These are phyloP conservation scores for Rhizomys pruinosus DNA, from an alignment of 2,113 vertebrate species.

Conservation along the genomic window DNA sequence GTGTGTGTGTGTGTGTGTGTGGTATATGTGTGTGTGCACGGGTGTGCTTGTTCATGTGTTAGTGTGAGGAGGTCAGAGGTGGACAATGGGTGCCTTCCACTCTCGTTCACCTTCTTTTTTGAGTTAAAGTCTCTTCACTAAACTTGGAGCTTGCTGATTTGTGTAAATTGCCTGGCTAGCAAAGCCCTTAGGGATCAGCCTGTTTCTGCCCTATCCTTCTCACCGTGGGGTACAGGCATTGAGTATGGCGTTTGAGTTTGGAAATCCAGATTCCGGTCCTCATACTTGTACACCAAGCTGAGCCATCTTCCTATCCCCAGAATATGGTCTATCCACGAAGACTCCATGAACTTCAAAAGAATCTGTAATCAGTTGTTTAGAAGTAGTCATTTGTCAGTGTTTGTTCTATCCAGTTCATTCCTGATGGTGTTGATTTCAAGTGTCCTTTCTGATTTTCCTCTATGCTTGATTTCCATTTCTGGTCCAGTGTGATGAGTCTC, in stretches of 20 bases:
- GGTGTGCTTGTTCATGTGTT: not conserved
- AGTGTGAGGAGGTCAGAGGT: not conserved
- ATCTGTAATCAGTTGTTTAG: not conserved
- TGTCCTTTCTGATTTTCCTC: not conserved
- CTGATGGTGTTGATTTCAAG: not conserved
- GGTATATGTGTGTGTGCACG: not conserved
- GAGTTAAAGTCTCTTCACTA: not conserved
- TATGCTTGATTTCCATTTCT: not conserved
- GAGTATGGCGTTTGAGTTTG: no score
- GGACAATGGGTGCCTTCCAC: not conserved
- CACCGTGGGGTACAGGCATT: not conserved
- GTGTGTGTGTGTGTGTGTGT: no score
- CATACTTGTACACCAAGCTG: not conserved
- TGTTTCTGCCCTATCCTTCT: not conserved
- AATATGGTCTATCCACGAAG: not conserved
- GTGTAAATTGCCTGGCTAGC: no score
- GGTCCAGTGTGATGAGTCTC: not conserved
- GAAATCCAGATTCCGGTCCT: not conserved
- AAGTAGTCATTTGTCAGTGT: not conserved
- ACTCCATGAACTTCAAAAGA: not conserved
- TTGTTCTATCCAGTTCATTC: not conserved
- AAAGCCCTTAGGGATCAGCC: not conserved
- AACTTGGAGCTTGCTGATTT: not conserved
- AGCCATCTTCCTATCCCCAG: not conserved
- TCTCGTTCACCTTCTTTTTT: not conserved